phyloP scores from a whole-genome alignment of 2,888 invertebrate genomes.

The Rosalia funebris region DNA sequence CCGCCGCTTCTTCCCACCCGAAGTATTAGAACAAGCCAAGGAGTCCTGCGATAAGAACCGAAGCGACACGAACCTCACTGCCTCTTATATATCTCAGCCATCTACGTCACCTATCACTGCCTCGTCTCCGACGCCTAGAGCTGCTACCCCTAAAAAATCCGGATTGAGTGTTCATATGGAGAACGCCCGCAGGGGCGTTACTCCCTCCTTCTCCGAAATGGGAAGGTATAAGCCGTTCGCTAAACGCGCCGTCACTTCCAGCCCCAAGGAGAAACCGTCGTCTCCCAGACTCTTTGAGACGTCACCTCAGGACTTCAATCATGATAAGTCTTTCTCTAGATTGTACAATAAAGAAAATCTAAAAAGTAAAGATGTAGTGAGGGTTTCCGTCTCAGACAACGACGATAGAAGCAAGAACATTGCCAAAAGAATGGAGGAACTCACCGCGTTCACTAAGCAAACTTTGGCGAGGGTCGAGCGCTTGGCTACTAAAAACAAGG shows the following conservation, averaged over 20 bases:
- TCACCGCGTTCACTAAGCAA: slow-evolving; percentile 73
- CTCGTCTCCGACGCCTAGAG: slow-evolving; percentile 38
- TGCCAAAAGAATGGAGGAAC: slow-evolving; percentile 71
- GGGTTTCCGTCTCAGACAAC: slow-evolving; percentile 37
- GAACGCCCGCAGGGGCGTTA: slow-evolving; percentile 59
- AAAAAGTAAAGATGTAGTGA: slow-evolving; percentile 2
- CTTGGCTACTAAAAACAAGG: slow-evolving; percentile 65
- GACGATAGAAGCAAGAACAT: slow-evolving; percentile 53
- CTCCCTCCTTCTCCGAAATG: slow-evolving; percentile 52
- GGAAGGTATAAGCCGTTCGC: slow-evolving; percentile 50
- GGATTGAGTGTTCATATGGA: slow-evolving; percentile 63
- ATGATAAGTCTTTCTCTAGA: slow-evolving; percentile 24
- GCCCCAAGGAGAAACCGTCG: slow-evolving; percentile 43
- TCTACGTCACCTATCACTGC: slow-evolving; percentile 50
- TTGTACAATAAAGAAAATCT: slow-evolving; percentile 18
- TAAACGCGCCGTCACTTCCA: slow-evolving; percentile 44
- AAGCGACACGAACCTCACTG: slow-evolving; percentile 46
- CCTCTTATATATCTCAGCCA: slow-evolving; percentile 38
- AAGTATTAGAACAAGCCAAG: slow-evolving; percentile 52
- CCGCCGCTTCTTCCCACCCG: slow-evolving; percentile 57
- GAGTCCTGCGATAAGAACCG: slow-evolving; percentile 17
- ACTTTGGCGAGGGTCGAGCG: slow-evolving; percentile 75
- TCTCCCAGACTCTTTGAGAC: slow-evolving; percentile 31
- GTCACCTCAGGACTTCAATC: slow-evolving; percentile 10
- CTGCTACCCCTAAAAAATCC: slow-evolving; percentile 49